Percentiles rank a stretch among this genome's conserved stretches.
Conservation (phyloP, 64 coral and sea anemone species). For the Porites australiensis region DNA sequence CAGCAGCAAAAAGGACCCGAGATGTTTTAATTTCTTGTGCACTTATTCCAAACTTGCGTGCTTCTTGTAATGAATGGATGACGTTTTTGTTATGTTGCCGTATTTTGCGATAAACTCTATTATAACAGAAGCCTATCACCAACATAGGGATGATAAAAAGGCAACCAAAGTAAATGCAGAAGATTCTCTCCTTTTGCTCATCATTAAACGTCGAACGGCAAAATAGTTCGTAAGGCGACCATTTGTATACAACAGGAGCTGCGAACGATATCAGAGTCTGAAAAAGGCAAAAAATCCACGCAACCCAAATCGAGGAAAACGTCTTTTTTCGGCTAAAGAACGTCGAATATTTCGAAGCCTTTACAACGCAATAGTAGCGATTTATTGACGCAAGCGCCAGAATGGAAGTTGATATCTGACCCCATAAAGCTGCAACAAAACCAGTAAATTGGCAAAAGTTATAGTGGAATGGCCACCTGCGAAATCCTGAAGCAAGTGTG, state of each 20-base stretch:
- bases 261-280: not conserved
- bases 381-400: constrained; percentile 13
- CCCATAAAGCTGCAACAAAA: constrained; percentile 8
- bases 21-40: not conserved
- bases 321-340: constrained; percentile 34
- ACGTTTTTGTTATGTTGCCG: not conserved
- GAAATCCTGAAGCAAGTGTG: not conserved
- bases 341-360: not conserved
- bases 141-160: not conserved
- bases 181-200: not conserved
- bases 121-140: not conserved
- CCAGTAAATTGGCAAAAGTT: constrained; percentile 49
- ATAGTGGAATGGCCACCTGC: not conserved
- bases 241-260: not conserved
- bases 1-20: not conserved
- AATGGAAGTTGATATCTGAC: not conserved
- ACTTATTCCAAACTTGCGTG: not conserved
- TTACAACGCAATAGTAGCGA: constrained; percentile 37
- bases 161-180: not conserved
- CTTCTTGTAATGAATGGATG: not conserved
- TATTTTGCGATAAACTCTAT: not conserved
- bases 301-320: not conserved
- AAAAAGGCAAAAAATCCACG: not conserved
- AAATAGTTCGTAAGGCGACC: not conserved
- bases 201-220: not conserved